Conservation (phyloP, 2,113 vertebrate genomes). For the Xenopus borealis region DNA sequence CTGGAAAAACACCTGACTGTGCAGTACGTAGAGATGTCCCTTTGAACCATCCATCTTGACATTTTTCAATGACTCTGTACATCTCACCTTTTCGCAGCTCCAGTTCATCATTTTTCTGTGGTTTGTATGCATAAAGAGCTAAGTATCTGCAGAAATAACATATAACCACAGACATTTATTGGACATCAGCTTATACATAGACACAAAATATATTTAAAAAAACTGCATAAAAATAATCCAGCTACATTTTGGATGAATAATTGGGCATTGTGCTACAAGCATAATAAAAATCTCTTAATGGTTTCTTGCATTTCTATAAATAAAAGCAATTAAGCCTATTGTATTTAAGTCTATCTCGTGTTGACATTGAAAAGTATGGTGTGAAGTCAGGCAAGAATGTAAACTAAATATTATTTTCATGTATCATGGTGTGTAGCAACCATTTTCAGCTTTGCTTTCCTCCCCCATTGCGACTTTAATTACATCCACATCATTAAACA, state of each 20-base stretch:
- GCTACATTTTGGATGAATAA: too few species aligned
- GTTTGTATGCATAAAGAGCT: slow-evolving; percentile 94
- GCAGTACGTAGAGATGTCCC: slow-evolving; percentile 87
- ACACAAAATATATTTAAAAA: background rate
- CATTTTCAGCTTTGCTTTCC: background rate
- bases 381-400: too few species aligned
- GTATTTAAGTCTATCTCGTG: background rate
- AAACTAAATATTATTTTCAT: background rate
- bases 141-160: slow-evolving; percentile 71
- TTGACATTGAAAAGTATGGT: too few species aligned
- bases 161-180: background rate
- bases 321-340: too few species aligned
- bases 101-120: slow-evolving; percentile 94
- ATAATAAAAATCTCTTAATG: too few species aligned
- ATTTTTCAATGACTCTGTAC: slow-evolving; percentile 96
- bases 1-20: slow-evolving; percentile 90
- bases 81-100: slow-evolving; percentile 95
- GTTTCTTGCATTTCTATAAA: too few species aligned
- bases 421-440: too few species aligned
- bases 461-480: background rate
- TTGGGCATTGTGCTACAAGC: too few species aligned
- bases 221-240: too few species aligned
- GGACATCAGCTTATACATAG: background rate
- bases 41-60: slow-evolving; percentile 98
- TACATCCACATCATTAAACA: background rate